These are phyloP conservation scores for Scylla paramamosain DNA, from an alignment of 1,140 invertebrate species.

Conservation along the genomic window DNA sequence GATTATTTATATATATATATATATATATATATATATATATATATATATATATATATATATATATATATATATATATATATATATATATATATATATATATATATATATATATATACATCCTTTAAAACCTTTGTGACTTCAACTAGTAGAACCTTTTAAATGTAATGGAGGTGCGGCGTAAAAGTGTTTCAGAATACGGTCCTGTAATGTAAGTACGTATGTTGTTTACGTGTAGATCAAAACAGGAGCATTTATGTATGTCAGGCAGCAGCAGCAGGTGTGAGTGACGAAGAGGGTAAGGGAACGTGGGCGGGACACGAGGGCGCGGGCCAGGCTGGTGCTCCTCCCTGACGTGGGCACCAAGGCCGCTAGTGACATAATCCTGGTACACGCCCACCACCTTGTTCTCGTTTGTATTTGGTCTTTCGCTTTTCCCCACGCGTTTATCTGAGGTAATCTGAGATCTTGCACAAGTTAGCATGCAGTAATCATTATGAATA, in stretches of 20 bases:
- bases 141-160: no score
- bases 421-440: background rate
- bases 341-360: background rate
- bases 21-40: constrained; percentile 60
- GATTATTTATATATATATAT: constrained; percentile 42
- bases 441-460: background rate
- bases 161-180: no score
- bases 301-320: background rate
- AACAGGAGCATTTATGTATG: no score
- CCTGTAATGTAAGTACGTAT: constrained; percentile 28
- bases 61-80: constrained; percentile 47
- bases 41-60: constrained; percentile 59
- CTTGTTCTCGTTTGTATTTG: background rate
- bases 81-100: constrained; percentile 39
- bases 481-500: no score
- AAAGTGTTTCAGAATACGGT: no score
- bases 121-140: no score
- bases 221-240: background rate
- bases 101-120: background rate
- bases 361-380: background rate
- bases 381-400: background rate
- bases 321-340: background rate
- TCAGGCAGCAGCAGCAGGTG: background rate
- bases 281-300: background rate
- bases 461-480: background rate